These are phyloP conservation scores for Papilio xuthus DNA, from an alignment of 1,140 invertebrate genomes.

Conservation along the genomic window DNA sequence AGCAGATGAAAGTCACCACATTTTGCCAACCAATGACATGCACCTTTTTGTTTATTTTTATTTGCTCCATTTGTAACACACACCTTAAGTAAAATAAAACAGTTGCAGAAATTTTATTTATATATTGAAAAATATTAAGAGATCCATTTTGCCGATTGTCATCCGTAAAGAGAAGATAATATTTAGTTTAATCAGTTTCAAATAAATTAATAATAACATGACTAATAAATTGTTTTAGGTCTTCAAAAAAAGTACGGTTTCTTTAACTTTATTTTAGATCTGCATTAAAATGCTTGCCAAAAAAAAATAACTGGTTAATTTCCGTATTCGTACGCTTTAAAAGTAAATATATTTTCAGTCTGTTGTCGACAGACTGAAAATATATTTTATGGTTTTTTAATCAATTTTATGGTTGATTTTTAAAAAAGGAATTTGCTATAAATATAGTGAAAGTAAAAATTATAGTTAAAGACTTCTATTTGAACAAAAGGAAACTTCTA, in stretches of 20 bases:
- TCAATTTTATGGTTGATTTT: not conserved
- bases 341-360: not conserved
- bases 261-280: no score
- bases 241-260: no score
- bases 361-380: no score
- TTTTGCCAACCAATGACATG: slow-evolving; percentile 8
- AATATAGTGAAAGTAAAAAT: slow-evolving; percentile 24
- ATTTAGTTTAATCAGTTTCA: no score
- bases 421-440: not conserved
- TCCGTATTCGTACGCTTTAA: not conserved
- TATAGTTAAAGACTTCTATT: slow-evolving; percentile 16
- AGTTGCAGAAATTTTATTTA: not conserved
- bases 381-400: no score
- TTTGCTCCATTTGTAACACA: not conserved
- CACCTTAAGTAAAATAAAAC: slow-evolving; percentile 1
- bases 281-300: not conserved
- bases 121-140: not conserved
- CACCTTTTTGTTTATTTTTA: slow-evolving; percentile 17
- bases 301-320: not conserved
- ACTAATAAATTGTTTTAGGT: no score
- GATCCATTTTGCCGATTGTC: no score
- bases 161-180: no score
- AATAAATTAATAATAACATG: no score
- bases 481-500: slow-evolving; percentile 32
- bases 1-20: not conserved